Evolutionary conservation across 2,888 invertebrate genomes (phyloP), one percentile per base, ranked within the genome.

Genomic region (Alentia gelatinosa): DNA sequence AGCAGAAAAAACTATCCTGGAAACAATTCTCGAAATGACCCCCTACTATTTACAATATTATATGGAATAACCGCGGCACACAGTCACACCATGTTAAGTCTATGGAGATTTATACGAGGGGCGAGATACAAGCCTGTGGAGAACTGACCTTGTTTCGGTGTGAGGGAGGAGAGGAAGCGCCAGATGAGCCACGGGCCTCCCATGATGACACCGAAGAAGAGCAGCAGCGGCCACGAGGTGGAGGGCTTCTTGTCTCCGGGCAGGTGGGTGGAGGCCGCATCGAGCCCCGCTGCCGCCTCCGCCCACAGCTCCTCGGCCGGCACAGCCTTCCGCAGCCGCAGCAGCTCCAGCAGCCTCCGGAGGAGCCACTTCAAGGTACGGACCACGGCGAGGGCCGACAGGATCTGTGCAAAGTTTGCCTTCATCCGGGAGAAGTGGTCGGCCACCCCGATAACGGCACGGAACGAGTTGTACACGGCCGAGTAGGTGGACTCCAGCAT

Each of bases 401-500:
- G 97, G 93, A 99, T 97, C 94, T 98, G 98, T 0, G 98, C 97
- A 94, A 99, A 97, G 94, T 98, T 97, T 3, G 97, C 97, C 92
- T 98, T 97, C 91, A 99, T 96, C 84, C 98, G 97, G 3, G 98
- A 98, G 95, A 99, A 98, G 96, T 99, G 99, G 93, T 99, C 99
- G 9, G 99, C 99, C 0, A 99, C 99, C 91, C 99, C 98, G 89
- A 99, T 97, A 93, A 99, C 98, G 89, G 99, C 99, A 94, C 98
- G 97, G 95, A 99, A 99, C 0, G 99, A 99, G 96, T 98, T 99
- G 33, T 98, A 98, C 94, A 99, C 97, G 1, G 99, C 99, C 95
- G 98, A 98, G 96, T 98, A 99, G 79, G 99, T 99, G 35, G 99
- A 99, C 95, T 99, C 99, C 91, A 99, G 96, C 98, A 99, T 99